Percentiles rank a stretch among this genome's conserved stretches.
These are phyloP conservation scores for Pterois miles DNA, from an alignment of 2,797 vertebrate genomes.

Conservation along the genomic window DNA sequence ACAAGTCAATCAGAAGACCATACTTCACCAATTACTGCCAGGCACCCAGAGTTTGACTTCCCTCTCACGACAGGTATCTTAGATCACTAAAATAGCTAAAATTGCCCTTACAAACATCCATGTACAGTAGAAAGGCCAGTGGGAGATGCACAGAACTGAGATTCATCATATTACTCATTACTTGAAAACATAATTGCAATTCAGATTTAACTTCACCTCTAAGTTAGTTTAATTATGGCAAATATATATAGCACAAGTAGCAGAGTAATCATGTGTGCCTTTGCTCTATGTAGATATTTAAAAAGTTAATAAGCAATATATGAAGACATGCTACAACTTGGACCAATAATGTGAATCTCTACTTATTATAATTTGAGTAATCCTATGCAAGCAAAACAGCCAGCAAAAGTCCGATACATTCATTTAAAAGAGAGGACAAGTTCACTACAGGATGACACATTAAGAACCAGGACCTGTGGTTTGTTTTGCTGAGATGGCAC, in stretches of 20 bases:
- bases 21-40: neutral
- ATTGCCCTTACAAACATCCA: neutral
- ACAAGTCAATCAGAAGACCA: neutral
- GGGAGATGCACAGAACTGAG: neutral
- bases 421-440: neutral
- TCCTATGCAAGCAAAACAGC: neutral
- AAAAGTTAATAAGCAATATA: neutral
- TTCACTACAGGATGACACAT: conserved; percentile 4
- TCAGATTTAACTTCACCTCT: neutral
- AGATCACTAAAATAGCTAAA: neutral
- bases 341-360: neutral
- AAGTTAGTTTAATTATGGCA: neutral
- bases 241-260: neutral
- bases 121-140: neutral
- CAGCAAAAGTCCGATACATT: neutral
- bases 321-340: neutral
- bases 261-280: neutral
- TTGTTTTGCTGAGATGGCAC: conserved; percentile 39
- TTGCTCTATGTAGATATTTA: neutral
- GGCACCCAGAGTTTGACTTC: neutral
- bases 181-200: neutral
- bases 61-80: neutral
- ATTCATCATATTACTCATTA: neutral
- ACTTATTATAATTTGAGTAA: neutral
- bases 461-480: conserved; percentile 49